phyloP scores from a whole-genome alignment of 2,113 vertebrate genomes.

The Geothlypis trichas region DNA sequence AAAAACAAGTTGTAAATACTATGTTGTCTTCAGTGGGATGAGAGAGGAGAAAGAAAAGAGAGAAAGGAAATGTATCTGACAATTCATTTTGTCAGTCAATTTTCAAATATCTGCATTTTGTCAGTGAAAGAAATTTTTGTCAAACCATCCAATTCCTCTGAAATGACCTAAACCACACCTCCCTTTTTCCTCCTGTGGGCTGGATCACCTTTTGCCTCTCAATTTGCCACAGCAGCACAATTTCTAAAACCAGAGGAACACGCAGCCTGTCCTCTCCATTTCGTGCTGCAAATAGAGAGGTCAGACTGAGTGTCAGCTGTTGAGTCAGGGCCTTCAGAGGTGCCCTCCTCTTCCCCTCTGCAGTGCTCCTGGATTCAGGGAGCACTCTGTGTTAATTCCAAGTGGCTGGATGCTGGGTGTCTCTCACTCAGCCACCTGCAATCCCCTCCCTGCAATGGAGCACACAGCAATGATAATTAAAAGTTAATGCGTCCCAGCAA shows the following conservation, averaged over 20 bases:
- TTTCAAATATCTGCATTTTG: background rate
- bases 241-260: background rate
- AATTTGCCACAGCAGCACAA: background rate
- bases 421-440: background rate
- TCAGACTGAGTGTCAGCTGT: background rate
- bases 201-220: background rate
- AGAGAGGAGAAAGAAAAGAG: background rate
- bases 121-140: background rate
- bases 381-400: background rate
- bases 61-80: background rate
- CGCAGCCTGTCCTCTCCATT: background rate
- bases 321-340: background rate
- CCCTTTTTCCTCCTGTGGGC: background rate
- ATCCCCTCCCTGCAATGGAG: background rate
- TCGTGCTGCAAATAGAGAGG: background rate
- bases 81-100: background rate
- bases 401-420: background rate
- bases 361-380: background rate
- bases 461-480: background rate
- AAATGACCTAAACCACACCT: background rate
- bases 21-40: background rate
- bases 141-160: background rate
- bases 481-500: background rate
- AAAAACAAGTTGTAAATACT: background rate
- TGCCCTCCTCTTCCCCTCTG: background rate